Evolutionary conservation across 2,797 vertebrate genomes (phyloP).

Genomic region (Coccyzus lansbergi): DNA sequence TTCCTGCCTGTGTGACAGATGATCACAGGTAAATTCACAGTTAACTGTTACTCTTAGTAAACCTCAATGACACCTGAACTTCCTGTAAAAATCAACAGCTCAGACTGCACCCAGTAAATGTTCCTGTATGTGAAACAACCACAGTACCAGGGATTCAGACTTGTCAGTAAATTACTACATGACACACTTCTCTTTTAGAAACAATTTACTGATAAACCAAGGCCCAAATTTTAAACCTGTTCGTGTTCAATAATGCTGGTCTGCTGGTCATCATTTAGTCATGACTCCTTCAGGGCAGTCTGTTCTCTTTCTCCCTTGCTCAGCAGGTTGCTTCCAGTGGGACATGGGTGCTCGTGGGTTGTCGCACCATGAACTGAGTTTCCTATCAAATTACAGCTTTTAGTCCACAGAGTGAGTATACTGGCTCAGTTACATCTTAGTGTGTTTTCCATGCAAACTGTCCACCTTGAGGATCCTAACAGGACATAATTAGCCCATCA

Average conservation of each 20-base stretch:
- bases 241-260: not conserved
- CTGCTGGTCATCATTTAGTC: not conserved
- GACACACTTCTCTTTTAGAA: not conserved
- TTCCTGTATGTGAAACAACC: constrained; percentile 3
- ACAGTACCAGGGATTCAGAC: not conserved
- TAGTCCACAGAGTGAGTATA: not conserved
- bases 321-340: not conserved
- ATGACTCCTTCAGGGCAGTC: not conserved
- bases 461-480: not conserved
- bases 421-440: not conserved
- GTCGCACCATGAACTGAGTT: rapidly evolving
- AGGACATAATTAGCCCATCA: not conserved
- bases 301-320: not conserved
- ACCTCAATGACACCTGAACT: not conserved
- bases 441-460: not conserved
- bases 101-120: not conserved
- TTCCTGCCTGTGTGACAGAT: not conserved
- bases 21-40: not conserved
- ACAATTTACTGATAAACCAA: not conserved
- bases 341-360: not conserved
- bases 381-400: not conserved
- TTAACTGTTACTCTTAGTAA: not conserved
- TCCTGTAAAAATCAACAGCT: not conserved
- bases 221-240: not conserved
- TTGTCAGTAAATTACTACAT: not conserved